Base-by-base conservation (phyloP, 2,797 vertebrate genomes). In the Sebastes oblongus region DNA sequence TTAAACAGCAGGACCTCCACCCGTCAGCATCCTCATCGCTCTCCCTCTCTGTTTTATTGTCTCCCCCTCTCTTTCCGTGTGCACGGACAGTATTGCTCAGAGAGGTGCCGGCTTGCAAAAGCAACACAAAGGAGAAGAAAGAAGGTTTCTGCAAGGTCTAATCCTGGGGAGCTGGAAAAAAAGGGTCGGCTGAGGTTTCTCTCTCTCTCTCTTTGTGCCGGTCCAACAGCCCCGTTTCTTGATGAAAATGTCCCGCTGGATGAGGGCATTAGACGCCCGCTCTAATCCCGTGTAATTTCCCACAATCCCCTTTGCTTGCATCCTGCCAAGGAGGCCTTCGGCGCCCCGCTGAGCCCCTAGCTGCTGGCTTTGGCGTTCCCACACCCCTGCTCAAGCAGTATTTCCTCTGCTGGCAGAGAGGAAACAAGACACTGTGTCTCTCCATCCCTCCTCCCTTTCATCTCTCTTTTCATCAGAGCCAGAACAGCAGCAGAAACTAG, bases 231-330 rank as follows among this genome's bases (percentile, higher is more conserved):
- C 87, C 84, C 66, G 86, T 88, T 93, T 92, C 92, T 94, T 95
- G 94, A 95, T 94, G 93, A 94, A 94, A 94, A 94, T 94, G 93
- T 95, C 92, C 92, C 42, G 79, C 87, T 92, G 92, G 92, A 94
- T 94, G 91, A 94, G 87, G 83, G 93, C 92, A 95, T 95, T 95
- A 95, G 94, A 93, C 77, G 86, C 89, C 86, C 20, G 79, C 91
- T 92, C 86, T 96, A 95, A 96, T 96, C 94, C 95, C 89, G 89
- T 94, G 94, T 94, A 95, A 95, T 94, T 95, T 96, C 94, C 94
- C 95, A 95, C 95, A 95, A 96, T 96, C 95, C 92, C 93, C 85
- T 94, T 94, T 93, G 93, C 92, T 85, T 88, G 91, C 85, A 85
- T 93, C 93, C 91, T 95, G 95, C 95, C 95, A 95, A 95, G 93